Conservation (phyloP, 2,113 vertebrate species). For the Myiozetetes cayanensis region DNA sequence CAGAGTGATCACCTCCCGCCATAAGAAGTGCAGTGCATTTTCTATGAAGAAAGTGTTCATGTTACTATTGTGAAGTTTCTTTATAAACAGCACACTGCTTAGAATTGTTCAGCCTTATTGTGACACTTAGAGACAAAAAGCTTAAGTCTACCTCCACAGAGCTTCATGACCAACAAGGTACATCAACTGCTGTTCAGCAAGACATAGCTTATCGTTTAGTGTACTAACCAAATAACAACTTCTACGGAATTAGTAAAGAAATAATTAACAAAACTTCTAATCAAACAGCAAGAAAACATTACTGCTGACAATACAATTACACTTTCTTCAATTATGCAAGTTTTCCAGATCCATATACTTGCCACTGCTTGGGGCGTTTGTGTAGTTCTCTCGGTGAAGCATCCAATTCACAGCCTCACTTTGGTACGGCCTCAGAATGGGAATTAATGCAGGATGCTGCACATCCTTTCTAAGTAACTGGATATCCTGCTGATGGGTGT, state of each 20-base stretch:
- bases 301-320: background rate
- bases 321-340: background rate
- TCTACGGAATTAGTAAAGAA: background rate
- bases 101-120: background rate
- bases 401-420: conserved; percentile 83
- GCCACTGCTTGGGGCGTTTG: conserved; percentile 44
- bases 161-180: background rate
- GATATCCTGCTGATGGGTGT: conserved; percentile 80
- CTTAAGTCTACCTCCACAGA: background rate
- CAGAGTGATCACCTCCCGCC: conserved; percentile 87
- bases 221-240: background rate
- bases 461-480: conserved; percentile 76
- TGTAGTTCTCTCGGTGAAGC: conserved; percentile 73
- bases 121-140: background rate
- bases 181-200: background rate
- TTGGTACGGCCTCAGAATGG: conserved; percentile 78
- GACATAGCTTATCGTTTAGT: background rate
- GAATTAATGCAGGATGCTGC: conserved; percentile 89
- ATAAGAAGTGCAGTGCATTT: conserved; percentile 86
- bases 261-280: background rate
- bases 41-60: conserved; percentile 73
- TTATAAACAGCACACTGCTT: background rate
- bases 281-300: background rate
- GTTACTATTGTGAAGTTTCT: conserved; percentile 4
- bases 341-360: conserved; percentile 56